Percentiles rank a stretch among this genome's conserved stretches.
Conservation (phyloP, 2,113 vertebrate genomes). For the Lophius piscatorius region DNA sequence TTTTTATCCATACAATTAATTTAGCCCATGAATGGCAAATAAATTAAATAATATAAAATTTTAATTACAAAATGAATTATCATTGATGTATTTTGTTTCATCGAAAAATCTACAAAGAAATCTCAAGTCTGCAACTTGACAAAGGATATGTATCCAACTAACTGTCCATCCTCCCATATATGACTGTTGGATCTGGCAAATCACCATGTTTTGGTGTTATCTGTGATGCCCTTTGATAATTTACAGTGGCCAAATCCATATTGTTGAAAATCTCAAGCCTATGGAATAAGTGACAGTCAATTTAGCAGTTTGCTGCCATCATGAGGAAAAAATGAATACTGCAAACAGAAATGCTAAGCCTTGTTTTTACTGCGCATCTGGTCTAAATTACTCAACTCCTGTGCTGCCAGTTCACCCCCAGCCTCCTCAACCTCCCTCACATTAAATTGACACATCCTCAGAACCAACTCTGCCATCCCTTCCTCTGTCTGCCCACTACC, state of each 20-base stretch:
- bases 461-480: conserved; percentile 75
- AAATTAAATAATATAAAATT: not conserved
- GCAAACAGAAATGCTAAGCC: conserved; percentile 27
- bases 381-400: conserved; percentile 84
- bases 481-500: conserved; percentile 59
- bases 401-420: conserved; percentile 65
- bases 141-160: conserved; percentile 1
- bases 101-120: not conserved
- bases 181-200: not conserved
- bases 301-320: conserved; percentile 72
- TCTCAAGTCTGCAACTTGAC: not conserved
- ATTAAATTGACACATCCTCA: conserved; percentile 77
- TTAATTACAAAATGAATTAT: not conserved
- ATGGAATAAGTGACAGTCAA: conserved; percentile 9
- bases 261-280: too few species aligned
- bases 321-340: conserved; percentile 48
- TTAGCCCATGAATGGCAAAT: not conserved
- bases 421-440: conserved; percentile 42
- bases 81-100: conserved; percentile 6
- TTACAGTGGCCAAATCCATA: too few species aligned
- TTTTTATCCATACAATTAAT: not conserved
- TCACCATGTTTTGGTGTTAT: conserved; percentile 1
- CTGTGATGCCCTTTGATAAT: not conserved
- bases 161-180: not conserved
- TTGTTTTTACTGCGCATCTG: conserved; percentile 74